Percentiles rank a stretch among this genome's conserved stretches.
Evolutionary conservation across 2,888 invertebrate genomes (phyloP).

Genomic region (Hermodice carunculata): DNA sequence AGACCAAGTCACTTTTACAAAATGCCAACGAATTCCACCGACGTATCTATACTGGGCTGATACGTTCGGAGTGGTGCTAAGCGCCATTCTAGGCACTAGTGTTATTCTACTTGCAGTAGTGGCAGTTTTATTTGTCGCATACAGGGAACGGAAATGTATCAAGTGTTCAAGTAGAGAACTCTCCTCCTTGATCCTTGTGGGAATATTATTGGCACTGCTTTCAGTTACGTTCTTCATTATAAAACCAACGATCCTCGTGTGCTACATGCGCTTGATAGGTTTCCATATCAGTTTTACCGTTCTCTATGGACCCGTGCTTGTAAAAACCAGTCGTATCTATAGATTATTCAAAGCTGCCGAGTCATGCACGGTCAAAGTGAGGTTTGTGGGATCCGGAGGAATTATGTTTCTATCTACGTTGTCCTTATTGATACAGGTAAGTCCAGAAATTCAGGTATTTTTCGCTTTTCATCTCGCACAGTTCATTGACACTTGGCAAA

Average conservation of each 20-base stretch:
- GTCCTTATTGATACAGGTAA: no score
- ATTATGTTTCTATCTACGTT: no score
- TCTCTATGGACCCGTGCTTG: conserved; percentile 10
- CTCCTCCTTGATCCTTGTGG: background rate
- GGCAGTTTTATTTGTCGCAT: conserved; percentile 6
- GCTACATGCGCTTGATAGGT: background rate
- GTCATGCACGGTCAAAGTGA: background rate
- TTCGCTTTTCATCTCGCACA: no score
- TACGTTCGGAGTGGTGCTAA: conserved; percentile 7
- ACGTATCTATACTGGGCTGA: conserved; percentile 16
- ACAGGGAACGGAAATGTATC: conserved; percentile 6
- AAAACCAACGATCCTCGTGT: background rate
- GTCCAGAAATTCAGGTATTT: no score
- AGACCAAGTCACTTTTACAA: conserved; percentile 18
- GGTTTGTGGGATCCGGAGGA: no score
- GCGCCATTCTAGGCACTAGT: conserved; percentile 12
- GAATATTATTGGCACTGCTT: background rate
- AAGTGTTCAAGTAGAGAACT: conserved; percentile 14
- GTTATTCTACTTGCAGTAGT: conserved; percentile 19
- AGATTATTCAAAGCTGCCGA: conserved; percentile 13
- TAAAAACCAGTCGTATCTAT: conserved; percentile 6
- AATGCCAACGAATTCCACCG: conserved; percentile 14
- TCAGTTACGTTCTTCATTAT: conserved; percentile 5
- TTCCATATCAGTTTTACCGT: conserved; percentile 13
- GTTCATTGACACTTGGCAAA: no score